Base-by-base conservation (phyloP, 2,888 invertebrate genomes). In the Podotricha telesiphe region DNA sequence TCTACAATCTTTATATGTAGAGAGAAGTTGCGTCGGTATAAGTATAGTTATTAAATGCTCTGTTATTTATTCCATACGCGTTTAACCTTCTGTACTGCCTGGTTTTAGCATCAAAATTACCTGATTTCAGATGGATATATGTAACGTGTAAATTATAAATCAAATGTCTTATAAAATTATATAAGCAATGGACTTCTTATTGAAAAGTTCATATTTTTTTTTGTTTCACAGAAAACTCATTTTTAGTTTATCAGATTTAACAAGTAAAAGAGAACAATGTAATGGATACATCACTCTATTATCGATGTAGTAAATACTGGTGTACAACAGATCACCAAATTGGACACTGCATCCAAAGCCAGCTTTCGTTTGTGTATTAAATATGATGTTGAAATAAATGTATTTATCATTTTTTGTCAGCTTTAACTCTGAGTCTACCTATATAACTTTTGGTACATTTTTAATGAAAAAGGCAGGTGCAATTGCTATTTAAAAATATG, bases 241-340 rank as follows among this genome's bases (percentile, higher is more conserved):
- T 37, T 37, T 20, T 62, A 34, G 19, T 3, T 63, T 50, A 63
- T 63, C 48, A 63, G 3, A 48, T 63, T 63, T 37, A 19, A 50
- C 20, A 7, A 40, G 11, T 61, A n/a, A 40, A 61, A 20, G 64
- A 61, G 63, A 34, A 17, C 13, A 37, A 53, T 53, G 50, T 64
- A 58, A 66, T 64, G 13, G n/a, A 65, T 51, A 59, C 42, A 20
- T 37, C n/a, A 19, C 34, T 58, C 22, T 74, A 74, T 76, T 76
- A 77, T 78, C 72, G 64, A 62, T 51, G 28, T 37, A 68, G 74
- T 71, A 71, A 76, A 72, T 69, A 72, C 56, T 34, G 63, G 34
- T 69, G 59, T 66, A 53, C 34, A 56, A 70, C 63, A 64, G 70
- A 65, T 61, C 65, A 58, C 68, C 66, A 70, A 61, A 68, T 70